Evolutionary conservation across 2,888 invertebrate species (phyloP), one percentile per base, ranked within the genome.

Genomic region (Caenorhabditis sulstoni): DNA sequence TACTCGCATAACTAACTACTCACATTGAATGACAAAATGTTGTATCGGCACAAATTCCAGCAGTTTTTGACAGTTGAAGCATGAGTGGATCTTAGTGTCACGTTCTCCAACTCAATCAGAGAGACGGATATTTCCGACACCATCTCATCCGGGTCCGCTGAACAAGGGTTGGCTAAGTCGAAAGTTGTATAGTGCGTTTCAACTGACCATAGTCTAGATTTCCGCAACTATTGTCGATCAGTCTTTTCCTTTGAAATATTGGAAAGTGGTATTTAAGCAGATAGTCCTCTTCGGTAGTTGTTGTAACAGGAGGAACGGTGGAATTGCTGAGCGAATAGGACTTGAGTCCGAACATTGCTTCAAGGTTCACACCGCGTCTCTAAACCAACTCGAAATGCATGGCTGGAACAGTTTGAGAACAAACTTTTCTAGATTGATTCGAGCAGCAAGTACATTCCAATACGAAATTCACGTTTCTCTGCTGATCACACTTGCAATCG

Each of bases 331-430:
- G 23, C 23, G 39, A 20, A 16, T 73, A 73, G 20, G 58, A 44
- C 23, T 73, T 73, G 20, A 64, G 58, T 1, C 73, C 73, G 29
- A 73, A 73, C 73, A 73, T 73, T 5, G 73, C 58, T 52, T 73
- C 73, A 23, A 73, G 35, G 2, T 64, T 9, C 22, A 73, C 73
- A n/a, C 49, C 45, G 3, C 73, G 55, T 52, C 39, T 73, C 73
- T 73, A 57, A 29, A 62, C 41, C 39, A 35, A 41, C 44, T 44
- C 14, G 7, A 16, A 16, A 47, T 47, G 47, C 3, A 8, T 47
- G 47, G 3, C n/a, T 3, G 12, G 44, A 44, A n/a, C n/a, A 7
- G 11, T 44, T 11, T 44, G 49, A 4, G 50, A 64, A 65, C 65
- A n/a, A 22, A 70, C 70, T 52, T 22, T 22, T 61, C 70, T 61